Conservation (phyloP, 2,888 invertebrate genomes). For the Clanis bilineata region DNA sequence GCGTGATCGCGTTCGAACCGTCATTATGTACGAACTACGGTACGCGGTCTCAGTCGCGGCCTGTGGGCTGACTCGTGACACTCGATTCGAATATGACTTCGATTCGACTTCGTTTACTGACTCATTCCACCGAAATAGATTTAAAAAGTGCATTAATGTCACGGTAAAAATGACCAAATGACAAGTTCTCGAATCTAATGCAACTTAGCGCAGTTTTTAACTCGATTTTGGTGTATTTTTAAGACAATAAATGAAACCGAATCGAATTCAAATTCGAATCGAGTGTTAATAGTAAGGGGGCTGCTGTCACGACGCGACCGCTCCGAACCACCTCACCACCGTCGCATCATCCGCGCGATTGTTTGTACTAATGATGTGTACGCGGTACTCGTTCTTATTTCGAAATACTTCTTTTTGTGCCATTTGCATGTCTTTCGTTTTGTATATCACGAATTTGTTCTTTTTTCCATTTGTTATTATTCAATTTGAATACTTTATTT, state of each 20-base stretch:
- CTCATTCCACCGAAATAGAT: no score
- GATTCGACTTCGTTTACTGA: no score
- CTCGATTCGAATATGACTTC: no score
- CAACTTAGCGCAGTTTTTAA: no score
- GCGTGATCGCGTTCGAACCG: slow-evolving; percentile 59
- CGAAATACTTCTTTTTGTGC: neutral
- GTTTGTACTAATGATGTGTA: slow-evolving; percentile 21
- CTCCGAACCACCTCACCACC: slow-evolving; percentile 22
- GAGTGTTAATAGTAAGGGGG: no score
- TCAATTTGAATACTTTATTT: neutral
- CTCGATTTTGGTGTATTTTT: no score
- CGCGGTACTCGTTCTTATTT: slow-evolving; percentile 16
- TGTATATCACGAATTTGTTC: neutral
- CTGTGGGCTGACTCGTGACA: no score
- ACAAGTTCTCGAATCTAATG: no score
- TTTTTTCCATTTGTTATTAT: neutral
- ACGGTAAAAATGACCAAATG: no score
- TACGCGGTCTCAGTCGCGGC: slow-evolving; percentile 20
- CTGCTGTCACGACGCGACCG: slow-evolving; percentile 28
- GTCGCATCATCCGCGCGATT: neutral
- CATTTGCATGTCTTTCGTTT: neutral
- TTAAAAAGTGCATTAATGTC: no score
- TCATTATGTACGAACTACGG: slow-evolving; percentile 47
- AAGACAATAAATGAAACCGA: no score
- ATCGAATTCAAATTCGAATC: no score